Percentiles rank a stretch among this genome's conserved stretches.
Evolutionary conservation across 2,113 vertebrate genomes (phyloP).

Genomic region (Datnioides undecimradiatus): DNA sequence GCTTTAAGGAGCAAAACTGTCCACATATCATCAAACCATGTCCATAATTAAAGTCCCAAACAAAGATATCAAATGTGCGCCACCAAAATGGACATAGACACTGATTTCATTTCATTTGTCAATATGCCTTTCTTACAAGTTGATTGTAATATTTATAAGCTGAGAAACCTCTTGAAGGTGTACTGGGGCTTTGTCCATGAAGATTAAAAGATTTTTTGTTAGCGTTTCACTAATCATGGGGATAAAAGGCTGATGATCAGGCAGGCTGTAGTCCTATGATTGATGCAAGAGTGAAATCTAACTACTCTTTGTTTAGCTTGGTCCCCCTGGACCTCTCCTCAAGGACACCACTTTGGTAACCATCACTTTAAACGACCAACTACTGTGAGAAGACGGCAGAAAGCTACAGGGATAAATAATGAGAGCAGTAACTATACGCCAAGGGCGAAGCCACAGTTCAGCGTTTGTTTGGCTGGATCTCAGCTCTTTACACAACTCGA

Average conservation of each 20-base stretch:
- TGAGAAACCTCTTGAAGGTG: not conserved
- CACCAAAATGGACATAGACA: not conserved
- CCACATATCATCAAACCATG: no score
- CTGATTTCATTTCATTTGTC: not conserved
- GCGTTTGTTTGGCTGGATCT: slow-evolving; percentile 66
- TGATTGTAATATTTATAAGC: not conserved
- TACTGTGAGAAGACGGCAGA: slow-evolving; percentile 12
- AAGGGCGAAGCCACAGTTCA: slow-evolving; percentile 64
- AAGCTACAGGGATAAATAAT: slow-evolving; percentile 53
- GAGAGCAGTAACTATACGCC: slow-evolving; percentile 51
- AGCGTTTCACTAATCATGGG: not conserved
- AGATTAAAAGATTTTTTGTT: not conserved
- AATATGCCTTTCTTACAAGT: not conserved
- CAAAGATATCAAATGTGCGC: not conserved
- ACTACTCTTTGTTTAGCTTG: not conserved
- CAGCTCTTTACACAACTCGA: slow-evolving; percentile 60
- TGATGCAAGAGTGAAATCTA: slow-evolving; percentile 1
- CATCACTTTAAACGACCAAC: slow-evolving; percentile 13
- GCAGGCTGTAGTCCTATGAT: not conserved
- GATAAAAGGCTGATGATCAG: not conserved
- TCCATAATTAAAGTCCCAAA: no score
- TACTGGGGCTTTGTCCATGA: not conserved
- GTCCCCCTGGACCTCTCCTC: not conserved
- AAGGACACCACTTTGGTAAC: slow-evolving; percentile 13
- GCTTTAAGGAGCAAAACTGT: not conserved